Base-by-base conservation (phyloP, 2,113 vertebrate species). In the Cyprinodon variegatus region DNA sequence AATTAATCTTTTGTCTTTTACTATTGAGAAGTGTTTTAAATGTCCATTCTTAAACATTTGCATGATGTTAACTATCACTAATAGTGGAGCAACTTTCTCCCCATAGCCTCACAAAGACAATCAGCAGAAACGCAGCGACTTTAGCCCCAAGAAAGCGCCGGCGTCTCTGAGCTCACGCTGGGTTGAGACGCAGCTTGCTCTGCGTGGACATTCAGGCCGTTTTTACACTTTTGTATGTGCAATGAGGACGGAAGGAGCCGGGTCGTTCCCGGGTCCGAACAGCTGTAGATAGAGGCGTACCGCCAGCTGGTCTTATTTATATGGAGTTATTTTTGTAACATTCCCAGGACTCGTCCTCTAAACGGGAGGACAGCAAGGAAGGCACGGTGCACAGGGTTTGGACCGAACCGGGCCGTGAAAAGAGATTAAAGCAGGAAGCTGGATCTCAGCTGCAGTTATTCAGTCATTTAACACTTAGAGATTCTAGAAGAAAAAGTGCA, bases 281-380 rank as follows among this genome's bases (percentile, higher is more conserved):
- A 84, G 69, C 79, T 92, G 81, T 89, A 87, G 85, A 92, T 88
- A 91, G 67, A 85, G 77, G 74, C 87, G 80, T 82, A 86, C 83
- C 84, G 87, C 88, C 87, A 91, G 77, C 85, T 80, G 84, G 69
- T 88, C 83, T 90, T 57, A 90, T 93, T 90, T 83, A 89, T 91
- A 91, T 86, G 70, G 82, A 87, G 87, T 83, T 91, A 93, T 93
- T 93, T 93, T 94, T 92, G 78, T 93, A 61, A 93, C 93, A 94
- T 95, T 95, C 91, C 93, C 90, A 57, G 57, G 17, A 70, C 61
- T 61, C 85, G 72, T 84, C 77, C 66, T 70, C 70, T 76, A 77
- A 79, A 62, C 45, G 53, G 53, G 36, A 40, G 36, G 38, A 83
- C 77, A 61, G 78, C 39, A 74, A 50, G 66, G 66, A 78, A 46